A percentile compares a stretch with the other conserved stretches of the same genome.
Evolutionary conservation across 1,140 invertebrate species (phyloP).

Genomic region (Probaryconus sp.): DNA sequence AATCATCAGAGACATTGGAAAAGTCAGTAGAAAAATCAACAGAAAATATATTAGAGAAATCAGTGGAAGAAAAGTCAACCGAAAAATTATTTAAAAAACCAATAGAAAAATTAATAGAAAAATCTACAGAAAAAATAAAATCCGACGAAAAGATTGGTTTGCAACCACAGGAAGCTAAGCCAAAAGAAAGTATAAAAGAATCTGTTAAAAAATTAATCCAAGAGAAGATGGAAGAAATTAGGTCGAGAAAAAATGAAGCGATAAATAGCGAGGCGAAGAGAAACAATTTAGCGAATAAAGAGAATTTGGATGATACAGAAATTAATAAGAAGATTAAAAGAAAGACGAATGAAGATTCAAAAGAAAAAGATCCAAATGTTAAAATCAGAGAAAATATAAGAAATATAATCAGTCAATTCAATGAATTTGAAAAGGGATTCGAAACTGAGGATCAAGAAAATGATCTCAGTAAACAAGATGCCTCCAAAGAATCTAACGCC

Average conservation of each 20-base stretch:
- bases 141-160: not conserved
- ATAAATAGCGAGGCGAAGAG: constrained; percentile 36
- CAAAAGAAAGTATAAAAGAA: constrained; percentile 69
- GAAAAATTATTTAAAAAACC: constrained; percentile 40
- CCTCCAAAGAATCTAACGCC: constrained; percentile 48
- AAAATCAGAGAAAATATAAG: constrained; percentile 73
- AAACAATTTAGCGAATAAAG: constrained; percentile 49
- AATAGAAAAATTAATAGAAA: constrained; percentile 21
- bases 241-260: constrained; percentile 54
- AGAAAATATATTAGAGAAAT: no score
- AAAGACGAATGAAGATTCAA: constrained; percentile 20
- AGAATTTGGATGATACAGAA: constrained; percentile 33
- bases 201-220: constrained; percentile 72
- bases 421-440: constrained; percentile 74
- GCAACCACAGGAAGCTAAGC: constrained; percentile 22
- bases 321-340: constrained; percentile 46
- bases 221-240: constrained; percentile 70
- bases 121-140: constrained; percentile 4
- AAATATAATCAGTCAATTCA: constrained; percentile 75
- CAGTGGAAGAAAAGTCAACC: no score
- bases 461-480: constrained; percentile 3
- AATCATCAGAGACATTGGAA: no score
- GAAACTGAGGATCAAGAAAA: constrained; percentile 62
- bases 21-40: no score
- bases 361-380: constrained; percentile 38